Base-by-base conservation (phyloP, 2,888 invertebrate species). In the Phorcus lineatus region DNA sequence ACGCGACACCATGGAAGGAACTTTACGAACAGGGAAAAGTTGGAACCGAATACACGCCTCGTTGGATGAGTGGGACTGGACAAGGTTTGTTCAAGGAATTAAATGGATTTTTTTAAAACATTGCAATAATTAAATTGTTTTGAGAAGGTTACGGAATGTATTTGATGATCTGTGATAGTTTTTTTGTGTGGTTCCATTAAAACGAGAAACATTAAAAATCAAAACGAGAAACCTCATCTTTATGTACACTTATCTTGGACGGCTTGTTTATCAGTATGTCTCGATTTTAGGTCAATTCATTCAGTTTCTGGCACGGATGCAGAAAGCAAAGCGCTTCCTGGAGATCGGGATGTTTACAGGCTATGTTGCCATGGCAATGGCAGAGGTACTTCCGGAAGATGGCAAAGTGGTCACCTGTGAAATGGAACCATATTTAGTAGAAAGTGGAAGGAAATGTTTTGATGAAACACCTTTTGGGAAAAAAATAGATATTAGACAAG, bases 341-440 rank as follows among this genome's bases (percentile, higher is more conserved):
- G 88, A 88, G 76, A 70, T 88, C n/a, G 88, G 88, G 1, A 85
- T 87, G 84, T 87, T 86, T 74, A 87, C 87, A 19, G 88, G 88
- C 54, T 87, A 86, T 84, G 81, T 79, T 13, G 86, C 87, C 1
- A 78, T 88, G 74, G 82, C 86, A 54, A 83, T 86, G 78, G 88
- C 87, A 22, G 88, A 88, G 74, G 86, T 81, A 17, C 80, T 88
- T 36, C 87, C 88, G 9, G 80, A 79, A 28, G 85, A 86, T 79
- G 88, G 88, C 0, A 78, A 80, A 11, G 84, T 87, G 13, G 74
- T 83, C 19, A 84, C 87, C 0, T 86, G 86, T 47, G 88, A 88
- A 77, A 75, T 85, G 57, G 83, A 85, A 31, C 84, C 87, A 9
- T 85, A 84, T 55, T 62, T 88, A 0, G 84, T 62, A 2, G 62